Evolutionary conservation across 2,888 invertebrate genomes (phyloP).

Genomic region (Lepidochrysops patricia): DNA sequence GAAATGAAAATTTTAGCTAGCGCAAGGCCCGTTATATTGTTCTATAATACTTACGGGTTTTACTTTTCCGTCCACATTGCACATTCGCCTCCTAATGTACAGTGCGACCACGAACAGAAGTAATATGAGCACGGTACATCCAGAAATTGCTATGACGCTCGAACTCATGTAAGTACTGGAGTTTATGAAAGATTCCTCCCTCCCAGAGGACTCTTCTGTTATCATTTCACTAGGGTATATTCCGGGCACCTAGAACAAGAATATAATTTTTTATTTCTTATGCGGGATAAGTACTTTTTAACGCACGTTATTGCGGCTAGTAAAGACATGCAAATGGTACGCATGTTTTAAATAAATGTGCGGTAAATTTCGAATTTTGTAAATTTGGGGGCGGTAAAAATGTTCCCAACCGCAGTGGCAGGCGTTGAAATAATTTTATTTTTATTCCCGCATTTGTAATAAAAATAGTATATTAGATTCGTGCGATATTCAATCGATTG

Average conservation of each 20-base stretch:
- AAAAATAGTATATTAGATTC: too few species aligned
- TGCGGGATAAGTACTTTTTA: too few species aligned
- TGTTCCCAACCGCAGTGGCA: too few species aligned
- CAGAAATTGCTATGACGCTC: slow-evolving; percentile 32
- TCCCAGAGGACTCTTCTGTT: slow-evolving; percentile 37
- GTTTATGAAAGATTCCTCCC: slow-evolving; percentile 34
- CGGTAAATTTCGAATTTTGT: too few species aligned
- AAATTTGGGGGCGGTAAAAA: too few species aligned
- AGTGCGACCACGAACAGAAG: slow-evolving; percentile 39
- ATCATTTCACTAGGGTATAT: slow-evolving; percentile 31
- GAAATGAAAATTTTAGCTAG: slow-evolving; percentile 9
- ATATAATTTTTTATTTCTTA: too few species aligned
- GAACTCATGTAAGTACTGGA: slow-evolving; percentile 36
- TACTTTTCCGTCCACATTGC: slow-evolving; percentile 55
- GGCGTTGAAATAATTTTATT: too few species aligned
- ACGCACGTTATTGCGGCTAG: too few species aligned
- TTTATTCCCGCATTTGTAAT: too few species aligned
- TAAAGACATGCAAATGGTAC: too few species aligned
- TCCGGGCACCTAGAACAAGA: not conserved
- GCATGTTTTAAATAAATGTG: too few species aligned
- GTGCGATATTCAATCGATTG: too few species aligned
- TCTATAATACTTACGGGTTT: slow-evolving; percentile 47
- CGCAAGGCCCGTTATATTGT: slow-evolving; percentile 14
- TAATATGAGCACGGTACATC: slow-evolving; percentile 42
- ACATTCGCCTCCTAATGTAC: slow-evolving; percentile 50